A percentile compares a stretch with the other conserved stretches of the same genome.
These are phyloP conservation scores for Capra hircus DNA, from an alignment of 2,113 vertebrate genomes.

Conservation along the genomic window DNA sequence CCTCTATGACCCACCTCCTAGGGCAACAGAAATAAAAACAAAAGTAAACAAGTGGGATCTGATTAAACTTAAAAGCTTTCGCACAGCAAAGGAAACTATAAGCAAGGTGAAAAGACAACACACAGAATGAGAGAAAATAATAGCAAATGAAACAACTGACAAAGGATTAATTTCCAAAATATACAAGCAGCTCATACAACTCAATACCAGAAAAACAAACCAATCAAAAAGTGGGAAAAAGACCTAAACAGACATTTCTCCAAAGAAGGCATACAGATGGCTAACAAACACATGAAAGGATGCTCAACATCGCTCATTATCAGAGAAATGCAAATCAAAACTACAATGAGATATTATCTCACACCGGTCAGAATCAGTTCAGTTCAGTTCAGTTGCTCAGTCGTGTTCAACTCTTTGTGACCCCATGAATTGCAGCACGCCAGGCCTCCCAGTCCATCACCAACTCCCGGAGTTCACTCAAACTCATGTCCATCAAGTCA, in stretches of 20 bases:
- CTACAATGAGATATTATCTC: not conserved
- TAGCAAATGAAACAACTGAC: not conserved
- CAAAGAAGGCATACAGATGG: not conserved
- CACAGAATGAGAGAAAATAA: not conserved
- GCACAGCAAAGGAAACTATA: not conserved
- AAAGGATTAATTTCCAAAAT: not conserved
- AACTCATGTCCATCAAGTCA: rapidly evolving
- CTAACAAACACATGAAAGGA: not conserved
- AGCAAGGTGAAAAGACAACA: not conserved
- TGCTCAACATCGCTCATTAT: not conserved
- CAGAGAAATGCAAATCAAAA: not conserved
- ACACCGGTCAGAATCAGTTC: not conserved
- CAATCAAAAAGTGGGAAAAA: not conserved
- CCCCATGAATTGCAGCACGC: rapidly evolving
- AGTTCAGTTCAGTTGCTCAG: too few species aligned
- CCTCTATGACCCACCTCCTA: not conserved
- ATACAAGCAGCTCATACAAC: not conserved
- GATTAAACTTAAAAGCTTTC: not conserved
- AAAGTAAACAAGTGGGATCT: not conserved
- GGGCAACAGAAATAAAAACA: not conserved
- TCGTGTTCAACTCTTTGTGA: rapidly evolving
- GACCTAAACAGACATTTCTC: not conserved
- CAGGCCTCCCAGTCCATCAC: too few species aligned
- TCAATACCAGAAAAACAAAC: not conserved
- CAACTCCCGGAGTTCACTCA: too few species aligned